Conservation (phyloP, 2,113 vertebrate genomes). For the Riparia riparia region DNA sequence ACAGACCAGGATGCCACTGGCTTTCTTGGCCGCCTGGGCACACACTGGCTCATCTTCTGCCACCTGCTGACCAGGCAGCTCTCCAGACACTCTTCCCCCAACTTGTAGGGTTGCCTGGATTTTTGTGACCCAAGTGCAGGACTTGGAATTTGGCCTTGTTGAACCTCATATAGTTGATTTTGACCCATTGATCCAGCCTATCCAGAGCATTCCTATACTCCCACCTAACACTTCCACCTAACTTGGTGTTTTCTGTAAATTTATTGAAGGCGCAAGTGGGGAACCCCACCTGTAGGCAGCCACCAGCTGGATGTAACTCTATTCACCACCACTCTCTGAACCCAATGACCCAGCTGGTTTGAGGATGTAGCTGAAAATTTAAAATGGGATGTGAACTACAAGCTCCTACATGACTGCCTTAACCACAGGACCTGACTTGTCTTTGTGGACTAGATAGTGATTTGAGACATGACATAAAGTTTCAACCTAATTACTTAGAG, state of each 20-base stretch:
- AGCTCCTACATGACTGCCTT: background rate
- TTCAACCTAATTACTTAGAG: background rate
- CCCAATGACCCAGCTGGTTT: rapidly evolving
- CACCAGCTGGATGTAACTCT: background rate
- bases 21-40: background rate
- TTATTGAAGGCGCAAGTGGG: background rate
- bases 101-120: background rate
- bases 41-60: background rate
- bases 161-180: background rate
- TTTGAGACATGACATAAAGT: background rate
- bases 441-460: background rate
- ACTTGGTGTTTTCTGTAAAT: background rate
- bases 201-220: background rate
- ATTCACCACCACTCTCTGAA: background rate
- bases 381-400: background rate
- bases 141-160: background rate
- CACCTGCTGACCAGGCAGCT: background rate
- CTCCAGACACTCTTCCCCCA: background rate
- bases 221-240: background rate
- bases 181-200: too few species aligned
- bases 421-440: background rate
- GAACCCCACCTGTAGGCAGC: background rate
- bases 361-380: background rate
- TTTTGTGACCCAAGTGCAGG: background rate
- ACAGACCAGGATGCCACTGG: background rate